Percentiles rank a stretch among this genome's conserved stretches.
phyloP scores from a whole-genome alignment of 2,888 invertebrate genomes.

The Anagyrus pseudococci region DNA sequence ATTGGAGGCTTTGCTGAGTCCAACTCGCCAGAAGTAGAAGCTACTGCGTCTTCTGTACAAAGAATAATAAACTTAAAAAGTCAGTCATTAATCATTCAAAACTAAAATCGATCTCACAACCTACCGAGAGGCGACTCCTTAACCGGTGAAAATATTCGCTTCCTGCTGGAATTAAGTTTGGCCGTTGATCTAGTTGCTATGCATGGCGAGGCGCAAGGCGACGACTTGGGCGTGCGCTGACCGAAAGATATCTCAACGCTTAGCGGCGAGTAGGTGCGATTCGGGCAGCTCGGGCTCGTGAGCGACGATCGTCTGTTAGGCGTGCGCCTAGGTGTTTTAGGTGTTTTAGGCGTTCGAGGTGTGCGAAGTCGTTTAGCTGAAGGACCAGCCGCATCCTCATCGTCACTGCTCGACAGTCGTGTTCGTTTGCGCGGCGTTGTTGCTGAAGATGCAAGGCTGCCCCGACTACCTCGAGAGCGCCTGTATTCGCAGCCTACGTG shows the following conservation, averaged over 20 bases:
- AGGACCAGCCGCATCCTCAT: conserved; percentile 28
- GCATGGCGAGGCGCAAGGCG: conserved; percentile 10
- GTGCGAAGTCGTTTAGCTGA: conserved; percentile 41
- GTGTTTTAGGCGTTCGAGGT: conserved; percentile 37
- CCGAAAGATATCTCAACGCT: conserved; percentile 49
- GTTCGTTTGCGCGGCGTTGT: conserved; percentile 48
- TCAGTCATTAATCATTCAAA: not conserved
- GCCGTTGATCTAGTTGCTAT: not conserved
- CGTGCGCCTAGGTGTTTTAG: conserved; percentile 44
- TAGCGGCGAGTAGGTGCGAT: conserved; percentile 53
- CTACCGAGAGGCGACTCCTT: conserved; percentile 31
- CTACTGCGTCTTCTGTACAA: not conserved
- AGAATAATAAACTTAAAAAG: too few relatives aligned
- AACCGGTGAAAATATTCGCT: conserved; percentile 28
- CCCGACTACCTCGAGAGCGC: conserved; percentile 6
- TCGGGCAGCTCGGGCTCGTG: conserved; percentile 46
- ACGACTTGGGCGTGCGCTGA: conserved; percentile 30
- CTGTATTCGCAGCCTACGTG: conserved; percentile 50
- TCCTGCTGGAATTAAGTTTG: conserved; percentile 20
- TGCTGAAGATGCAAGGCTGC: not conserved
- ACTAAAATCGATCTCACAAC: not conserved
- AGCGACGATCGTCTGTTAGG: conserved; percentile 38
- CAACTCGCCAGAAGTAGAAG: not conserved
- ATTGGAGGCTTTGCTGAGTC: not conserved
- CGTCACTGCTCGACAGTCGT: conserved; percentile 24